phyloP scores from a whole-genome alignment of 2,113 vertebrate species.

The Carollia perspicillata region DNA sequence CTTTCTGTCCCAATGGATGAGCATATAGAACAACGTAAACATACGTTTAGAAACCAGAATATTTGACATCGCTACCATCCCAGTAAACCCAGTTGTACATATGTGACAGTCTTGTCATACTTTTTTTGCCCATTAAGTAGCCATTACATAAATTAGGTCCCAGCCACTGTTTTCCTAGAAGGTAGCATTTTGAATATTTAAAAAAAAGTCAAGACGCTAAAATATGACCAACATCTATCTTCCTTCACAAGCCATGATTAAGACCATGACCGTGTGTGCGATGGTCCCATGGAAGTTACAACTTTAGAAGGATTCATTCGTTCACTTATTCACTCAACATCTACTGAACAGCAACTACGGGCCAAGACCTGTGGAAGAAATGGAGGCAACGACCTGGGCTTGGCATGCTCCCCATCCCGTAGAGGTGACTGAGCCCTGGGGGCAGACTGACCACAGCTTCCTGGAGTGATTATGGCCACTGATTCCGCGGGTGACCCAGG shows the following conservation, averaged over 20 bases:
- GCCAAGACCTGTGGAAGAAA: not conserved
- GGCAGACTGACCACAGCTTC: accelerated
- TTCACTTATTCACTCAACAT: not conserved
- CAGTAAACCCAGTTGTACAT: not conserved
- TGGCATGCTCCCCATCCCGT: too few species aligned
- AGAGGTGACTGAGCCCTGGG: accelerated
- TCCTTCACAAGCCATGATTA: not conserved
- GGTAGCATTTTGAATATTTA: not conserved
- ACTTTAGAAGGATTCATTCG: not conserved
- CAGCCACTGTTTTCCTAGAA: not conserved
- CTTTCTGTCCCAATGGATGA: not conserved
- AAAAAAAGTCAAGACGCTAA: not conserved
- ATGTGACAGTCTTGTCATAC: too few species aligned
- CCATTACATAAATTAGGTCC: not conserved
- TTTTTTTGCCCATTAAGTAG: not conserved
- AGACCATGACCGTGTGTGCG: accelerated
- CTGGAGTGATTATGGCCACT: not conserved
- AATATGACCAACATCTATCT: not conserved
- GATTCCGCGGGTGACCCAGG: not conserved
- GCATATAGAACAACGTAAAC: accelerated
- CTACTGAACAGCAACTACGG: not conserved
- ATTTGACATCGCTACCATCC: accelerated
- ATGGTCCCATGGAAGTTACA: not conserved
- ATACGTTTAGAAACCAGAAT: accelerated
- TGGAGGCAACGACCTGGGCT: accelerated